These are phyloP conservation scores for Hyalella azteca DNA, from an alignment of 2,888 invertebrate species.

Conservation along the genomic window DNA sequence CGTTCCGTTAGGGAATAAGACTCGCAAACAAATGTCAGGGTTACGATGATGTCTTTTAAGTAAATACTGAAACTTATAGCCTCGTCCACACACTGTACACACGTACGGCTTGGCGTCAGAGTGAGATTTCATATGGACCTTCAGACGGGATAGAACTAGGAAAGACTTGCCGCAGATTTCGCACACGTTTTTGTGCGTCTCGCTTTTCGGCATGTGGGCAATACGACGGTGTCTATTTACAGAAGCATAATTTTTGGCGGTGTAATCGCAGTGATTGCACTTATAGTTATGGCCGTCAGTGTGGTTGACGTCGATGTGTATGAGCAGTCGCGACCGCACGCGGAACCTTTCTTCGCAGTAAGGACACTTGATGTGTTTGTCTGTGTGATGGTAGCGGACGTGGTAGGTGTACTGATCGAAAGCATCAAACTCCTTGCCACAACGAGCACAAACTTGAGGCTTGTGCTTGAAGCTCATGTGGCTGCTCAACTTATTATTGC, in stretches of 20 bases:
- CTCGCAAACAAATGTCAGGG: background rate
- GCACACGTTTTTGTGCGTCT: constrained; percentile 34
- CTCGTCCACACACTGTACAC: constrained; percentile 27
- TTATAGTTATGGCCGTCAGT: constrained; percentile 33
- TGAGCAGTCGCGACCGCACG: constrained; percentile 4
- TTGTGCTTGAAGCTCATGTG: constrained; percentile 35
- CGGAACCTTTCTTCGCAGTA: constrained; percentile 29
- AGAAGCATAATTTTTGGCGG: constrained; percentile 29
- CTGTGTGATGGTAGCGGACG: constrained; percentile 24
- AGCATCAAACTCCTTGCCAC: constrained; percentile 19
- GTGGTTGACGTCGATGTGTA: constrained; percentile 34
- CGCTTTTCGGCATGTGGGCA: constrained; percentile 37
- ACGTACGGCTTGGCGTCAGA: constrained; percentile 24
- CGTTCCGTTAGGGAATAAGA: constrained; percentile 30
- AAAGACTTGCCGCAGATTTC: constrained; percentile 20
- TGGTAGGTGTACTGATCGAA: constrained; percentile 33
- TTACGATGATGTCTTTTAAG: constrained; percentile 25
- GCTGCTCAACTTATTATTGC: constrained; percentile 6
- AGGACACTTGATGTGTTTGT: constrained; percentile 23
- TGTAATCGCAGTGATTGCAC: constrained; percentile 31
- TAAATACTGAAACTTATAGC: constrained; percentile 27
- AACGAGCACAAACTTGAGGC: constrained; percentile 19
- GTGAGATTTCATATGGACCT: constrained; percentile 39
- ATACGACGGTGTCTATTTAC: constrained; percentile 27
- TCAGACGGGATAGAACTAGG: constrained; percentile 18